Evolutionary conservation across 2,797 vertebrate species (phyloP).

Genomic region (Premnoplex brunnescens): DNA sequence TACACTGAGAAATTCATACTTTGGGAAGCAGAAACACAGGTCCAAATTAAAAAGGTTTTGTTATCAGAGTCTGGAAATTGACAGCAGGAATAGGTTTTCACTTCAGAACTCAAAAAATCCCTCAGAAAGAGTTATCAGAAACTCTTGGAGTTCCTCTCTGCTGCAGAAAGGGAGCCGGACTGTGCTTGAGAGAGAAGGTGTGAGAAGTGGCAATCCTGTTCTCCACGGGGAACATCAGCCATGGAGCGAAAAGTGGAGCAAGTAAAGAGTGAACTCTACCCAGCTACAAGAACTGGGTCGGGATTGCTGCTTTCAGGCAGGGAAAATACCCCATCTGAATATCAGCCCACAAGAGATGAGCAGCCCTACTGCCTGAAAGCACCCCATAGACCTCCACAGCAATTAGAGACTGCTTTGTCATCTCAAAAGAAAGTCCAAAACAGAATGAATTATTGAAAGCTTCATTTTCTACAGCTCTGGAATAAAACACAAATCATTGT

Average conservation of each 20-base stretch:
- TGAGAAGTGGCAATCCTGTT: background rate
- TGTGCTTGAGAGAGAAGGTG: background rate
- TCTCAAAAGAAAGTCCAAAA: background rate
- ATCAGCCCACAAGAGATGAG: background rate
- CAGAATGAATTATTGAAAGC: background rate
- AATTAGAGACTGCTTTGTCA: background rate
- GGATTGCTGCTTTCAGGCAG: background rate
- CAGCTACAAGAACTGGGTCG: background rate
- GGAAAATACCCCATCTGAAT: fast-evolving
- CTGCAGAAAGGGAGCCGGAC: background rate
- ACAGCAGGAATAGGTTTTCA: background rate
- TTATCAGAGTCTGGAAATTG: background rate
- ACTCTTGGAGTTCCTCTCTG: too few relatives aligned
- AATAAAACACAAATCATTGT: background rate
- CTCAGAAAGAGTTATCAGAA: background rate
- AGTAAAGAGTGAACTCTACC: background rate
- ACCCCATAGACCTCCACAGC: fast-evolving
- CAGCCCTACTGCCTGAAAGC: background rate
- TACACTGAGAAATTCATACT: background rate
- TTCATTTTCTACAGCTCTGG: background rate
- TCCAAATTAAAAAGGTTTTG: background rate
- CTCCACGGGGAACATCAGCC: fast-evolving
- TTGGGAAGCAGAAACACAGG: background rate
- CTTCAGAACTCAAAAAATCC: background rate
- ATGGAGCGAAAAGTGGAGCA: background rate